Percentiles rank a stretch among this genome's conserved stretches.
These are phyloP conservation scores for Eupithecia pulchellata DNA, from an alignment of 2,888 invertebrate genomes.

Conservation along the genomic window DNA sequence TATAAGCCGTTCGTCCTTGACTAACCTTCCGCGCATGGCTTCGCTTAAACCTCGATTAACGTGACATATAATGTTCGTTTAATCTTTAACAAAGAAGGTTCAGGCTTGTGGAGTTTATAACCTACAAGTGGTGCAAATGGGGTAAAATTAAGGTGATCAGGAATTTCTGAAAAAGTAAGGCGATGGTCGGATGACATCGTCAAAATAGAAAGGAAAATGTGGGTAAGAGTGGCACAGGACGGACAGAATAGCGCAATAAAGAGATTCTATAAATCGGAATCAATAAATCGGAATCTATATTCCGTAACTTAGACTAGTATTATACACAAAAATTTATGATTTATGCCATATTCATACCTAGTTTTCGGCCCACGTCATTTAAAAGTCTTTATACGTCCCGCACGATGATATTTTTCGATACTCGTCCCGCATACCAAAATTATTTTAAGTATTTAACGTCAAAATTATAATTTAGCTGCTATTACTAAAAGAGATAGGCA, in stretches of 20 bases:
- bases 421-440: no score
- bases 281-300: no score
- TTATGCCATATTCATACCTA: no score
- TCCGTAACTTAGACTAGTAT: no score
- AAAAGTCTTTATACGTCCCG: no score
- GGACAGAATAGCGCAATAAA: neutral
- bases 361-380: no score
- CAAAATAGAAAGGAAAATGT: neutral
- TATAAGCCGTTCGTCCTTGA: constrained; percentile 9
- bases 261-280: no score
- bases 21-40: constrained; percentile 8
- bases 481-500: no score
- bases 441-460: no score
- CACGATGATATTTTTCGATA: no score
- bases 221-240: neutral
- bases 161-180: neutral
- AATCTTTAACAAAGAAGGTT: constrained; percentile 1
- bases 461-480: no score
- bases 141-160: neutral
- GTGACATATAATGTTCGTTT: constrained; percentile 9
- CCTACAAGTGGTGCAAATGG: neutral
- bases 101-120: neutral
- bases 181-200: neutral
- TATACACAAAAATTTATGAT: no score
- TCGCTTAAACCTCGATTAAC: constrained; percentile 12